Evolutionary conservation across 2,797 vertebrate genomes (phyloP).

Genomic region (Cacajao melanocephalus): DNA sequence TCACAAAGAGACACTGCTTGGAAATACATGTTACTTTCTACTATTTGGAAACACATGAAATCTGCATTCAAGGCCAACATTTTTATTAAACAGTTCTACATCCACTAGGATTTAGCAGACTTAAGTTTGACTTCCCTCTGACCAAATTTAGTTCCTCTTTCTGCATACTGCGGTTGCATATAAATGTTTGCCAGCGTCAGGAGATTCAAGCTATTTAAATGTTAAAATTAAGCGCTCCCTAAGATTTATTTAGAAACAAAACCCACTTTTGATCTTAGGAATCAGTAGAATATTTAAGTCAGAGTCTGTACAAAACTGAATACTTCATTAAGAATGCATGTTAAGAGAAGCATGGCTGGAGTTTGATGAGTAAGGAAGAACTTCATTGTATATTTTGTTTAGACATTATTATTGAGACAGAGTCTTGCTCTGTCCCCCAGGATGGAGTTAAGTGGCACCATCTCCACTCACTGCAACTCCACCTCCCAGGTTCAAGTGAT

Average conservation of each 20-base stretch:
- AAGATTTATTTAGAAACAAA: slow-evolving; percentile 16
- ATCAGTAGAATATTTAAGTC: neutral
- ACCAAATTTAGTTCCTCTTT: neutral
- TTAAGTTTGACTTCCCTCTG: neutral
- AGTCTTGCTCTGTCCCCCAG: neutral
- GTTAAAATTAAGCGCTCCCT: slow-evolving; percentile 32
- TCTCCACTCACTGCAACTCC: neutral
- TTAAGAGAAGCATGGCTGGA: neutral
- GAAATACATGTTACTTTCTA: slow-evolving; percentile 2
- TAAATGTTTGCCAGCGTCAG: neutral
- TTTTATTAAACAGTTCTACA: slow-evolving; percentile 16
- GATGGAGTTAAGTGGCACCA: neutral
- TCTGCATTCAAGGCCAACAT: neutral
- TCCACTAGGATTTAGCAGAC: neutral
- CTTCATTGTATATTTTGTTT: neutral
- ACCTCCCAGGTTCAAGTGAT: neutral
- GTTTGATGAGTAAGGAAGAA: neutral
- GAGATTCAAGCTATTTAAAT: slow-evolving; percentile 41
- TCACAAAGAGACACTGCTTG: slow-evolving; percentile 31
- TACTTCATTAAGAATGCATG: neutral
- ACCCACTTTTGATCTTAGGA: neutral
- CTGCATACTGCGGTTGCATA: neutral
- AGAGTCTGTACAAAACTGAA: neutral
- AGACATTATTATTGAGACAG: neutral
- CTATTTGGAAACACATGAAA: neutral